phyloP scores from a whole-genome alignment of 2,888 invertebrate genomes.

The Oxycera nigricornis region DNA sequence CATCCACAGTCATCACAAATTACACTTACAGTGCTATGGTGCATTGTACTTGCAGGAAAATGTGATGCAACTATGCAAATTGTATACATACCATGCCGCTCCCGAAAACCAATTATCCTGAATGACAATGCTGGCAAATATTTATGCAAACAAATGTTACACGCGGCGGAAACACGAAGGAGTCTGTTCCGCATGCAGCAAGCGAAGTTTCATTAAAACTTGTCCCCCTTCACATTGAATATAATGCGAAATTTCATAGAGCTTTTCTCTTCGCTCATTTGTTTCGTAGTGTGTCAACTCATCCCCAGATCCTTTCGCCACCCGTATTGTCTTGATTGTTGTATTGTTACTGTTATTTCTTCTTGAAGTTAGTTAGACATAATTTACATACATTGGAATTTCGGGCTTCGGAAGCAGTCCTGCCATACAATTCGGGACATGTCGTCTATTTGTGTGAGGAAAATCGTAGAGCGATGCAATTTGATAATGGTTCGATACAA shows the following conservation, averaged over 20 bases:
- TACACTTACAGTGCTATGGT: not conserved
- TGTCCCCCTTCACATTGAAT: not conserved
- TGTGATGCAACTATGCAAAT: not conserved
- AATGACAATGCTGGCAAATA: constrained; percentile 35
- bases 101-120: constrained; percentile 25
- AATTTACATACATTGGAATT: constrained; percentile 25
- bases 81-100: constrained; percentile 1
- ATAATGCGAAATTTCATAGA: constrained; percentile 15
- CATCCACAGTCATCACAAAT: too few relatives aligned
- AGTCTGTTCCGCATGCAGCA: constrained; percentile 13
- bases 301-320: not conserved
- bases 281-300: not conserved
- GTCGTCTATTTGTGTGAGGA: not conserved
- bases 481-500: constrained; percentile 30
- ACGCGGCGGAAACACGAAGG: constrained; percentile 9
- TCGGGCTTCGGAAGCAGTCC: not conserved
- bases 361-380: constrained; percentile 29
- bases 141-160: constrained; percentile 23
- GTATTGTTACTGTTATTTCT: not conserved
- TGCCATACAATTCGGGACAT: not conserved
- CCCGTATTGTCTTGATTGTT: constrained; percentile 17
- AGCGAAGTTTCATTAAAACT: constrained; percentile 33
- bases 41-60: not conserved
- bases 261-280: not conserved
- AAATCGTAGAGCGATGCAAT: not conserved